These are phyloP conservation scores for Misgurnus anguillicaudatus DNA, from an alignment of 2,113 vertebrate genomes.

Conservation along the genomic window DNA sequence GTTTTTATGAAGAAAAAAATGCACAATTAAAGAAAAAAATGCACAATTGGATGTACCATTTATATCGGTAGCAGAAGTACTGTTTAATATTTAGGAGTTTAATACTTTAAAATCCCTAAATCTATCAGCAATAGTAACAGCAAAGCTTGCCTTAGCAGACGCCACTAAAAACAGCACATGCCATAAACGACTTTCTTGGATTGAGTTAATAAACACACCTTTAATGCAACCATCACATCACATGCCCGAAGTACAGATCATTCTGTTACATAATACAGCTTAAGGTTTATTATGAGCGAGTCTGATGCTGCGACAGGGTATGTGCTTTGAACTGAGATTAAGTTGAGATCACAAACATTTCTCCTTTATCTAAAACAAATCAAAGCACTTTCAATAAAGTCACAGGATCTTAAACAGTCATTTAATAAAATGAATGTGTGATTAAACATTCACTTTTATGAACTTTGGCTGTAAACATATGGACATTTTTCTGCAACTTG, in stretches of 20 bases:
- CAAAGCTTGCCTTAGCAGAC: background rate
- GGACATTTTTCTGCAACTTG: background rate
- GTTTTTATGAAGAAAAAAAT: too few relatives aligned
- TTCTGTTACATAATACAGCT: background rate
- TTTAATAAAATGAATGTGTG: background rate
- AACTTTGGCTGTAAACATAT: background rate
- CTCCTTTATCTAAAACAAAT: background rate
- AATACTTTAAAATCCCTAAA: background rate
- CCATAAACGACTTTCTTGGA: background rate
- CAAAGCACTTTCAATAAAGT: background rate
- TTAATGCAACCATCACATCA: background rate
- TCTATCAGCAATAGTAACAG: background rate
- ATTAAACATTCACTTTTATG: background rate
- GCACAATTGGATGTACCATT: too few relatives aligned
- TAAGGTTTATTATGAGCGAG: background rate
- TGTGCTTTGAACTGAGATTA: conserved; percentile 13
- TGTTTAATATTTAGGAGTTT: background rate
- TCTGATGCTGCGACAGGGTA: background rate
- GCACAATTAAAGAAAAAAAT: too few relatives aligned
- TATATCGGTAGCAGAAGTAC: too few relatives aligned
- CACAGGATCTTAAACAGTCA: background rate
- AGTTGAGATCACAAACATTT: background rate
- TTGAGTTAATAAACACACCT: background rate
- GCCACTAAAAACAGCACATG: background rate
- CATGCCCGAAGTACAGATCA: background rate